A percentile compares a stretch with the other conserved stretches of the same genome.
Evolutionary conservation across 2,888 invertebrate species (phyloP).

Genomic region (Caenorhabditis doughertyi): DNA sequence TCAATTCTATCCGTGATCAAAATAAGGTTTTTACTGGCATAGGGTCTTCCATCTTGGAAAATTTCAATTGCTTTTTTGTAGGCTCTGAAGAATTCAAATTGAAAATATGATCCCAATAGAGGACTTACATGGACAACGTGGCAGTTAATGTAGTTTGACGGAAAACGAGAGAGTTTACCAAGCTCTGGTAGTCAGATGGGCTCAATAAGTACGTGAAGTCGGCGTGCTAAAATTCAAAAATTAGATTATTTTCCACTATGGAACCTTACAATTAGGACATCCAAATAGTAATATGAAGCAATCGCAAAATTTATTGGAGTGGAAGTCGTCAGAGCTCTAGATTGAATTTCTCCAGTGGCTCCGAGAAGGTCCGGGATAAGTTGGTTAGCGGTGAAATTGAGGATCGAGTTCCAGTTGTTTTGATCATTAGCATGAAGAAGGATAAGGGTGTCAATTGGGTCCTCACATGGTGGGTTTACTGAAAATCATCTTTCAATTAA

Average conservation of each 20-base stretch:
- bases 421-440: constrained; percentile 59
- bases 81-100: constrained; percentile 43
- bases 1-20: constrained; percentile 65
- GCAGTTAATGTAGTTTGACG: constrained; percentile 47
- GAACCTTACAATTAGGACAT: constrained; percentile 39
- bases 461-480: constrained; percentile 64
- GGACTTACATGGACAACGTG: constrained; percentile 44
- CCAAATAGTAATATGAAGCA: constrained; percentile 46
- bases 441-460: constrained; percentile 65
- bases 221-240: constrained; percentile 37
- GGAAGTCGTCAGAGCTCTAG: constrained; percentile 37
- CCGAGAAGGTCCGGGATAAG: constrained; percentile 57
- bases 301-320: constrained; percentile 61
- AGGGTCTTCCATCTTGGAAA: constrained; percentile 49
- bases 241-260: not conserved
- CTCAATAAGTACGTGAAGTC: constrained; percentile 54
- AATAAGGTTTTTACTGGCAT: constrained; percentile 64
- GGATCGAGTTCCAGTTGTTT: constrained; percentile 56
- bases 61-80: constrained; percentile 60
- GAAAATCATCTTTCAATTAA: constrained; percentile 13
- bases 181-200: constrained; percentile 26
- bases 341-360: constrained; percentile 17
- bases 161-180: constrained; percentile 24
- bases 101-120: not conserved
- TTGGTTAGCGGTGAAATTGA: constrained; percentile 46